These are phyloP conservation scores for Ctenomys sociabilis DNA, from an alignment of 2,113 vertebrate species.

Conservation along the genomic window DNA sequence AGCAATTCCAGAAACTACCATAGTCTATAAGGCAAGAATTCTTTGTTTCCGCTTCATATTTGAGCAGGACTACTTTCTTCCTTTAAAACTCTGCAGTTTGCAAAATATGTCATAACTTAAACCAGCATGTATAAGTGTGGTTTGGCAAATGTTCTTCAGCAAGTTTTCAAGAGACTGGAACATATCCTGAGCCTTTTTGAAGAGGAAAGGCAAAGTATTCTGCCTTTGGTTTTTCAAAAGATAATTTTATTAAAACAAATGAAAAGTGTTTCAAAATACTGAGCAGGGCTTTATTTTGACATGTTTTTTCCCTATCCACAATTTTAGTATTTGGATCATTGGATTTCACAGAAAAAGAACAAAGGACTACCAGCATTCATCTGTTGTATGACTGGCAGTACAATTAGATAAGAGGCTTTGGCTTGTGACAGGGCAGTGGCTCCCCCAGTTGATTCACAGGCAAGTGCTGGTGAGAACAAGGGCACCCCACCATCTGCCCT, in stretches of 20 bases:
- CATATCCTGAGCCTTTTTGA: constrained; percentile 56
- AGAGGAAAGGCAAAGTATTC: background rate
- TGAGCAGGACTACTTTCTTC: constrained; percentile 69
- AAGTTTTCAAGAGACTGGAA: constrained; percentile 56
- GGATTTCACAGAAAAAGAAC: constrained; percentile 53
- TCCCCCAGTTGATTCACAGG: too few species aligned
- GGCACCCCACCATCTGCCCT: too few species aligned
- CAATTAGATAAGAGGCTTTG: background rate
- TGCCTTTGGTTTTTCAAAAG: constrained; percentile 48
- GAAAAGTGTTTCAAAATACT: background rate
- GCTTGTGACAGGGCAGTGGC: too few species aligned
- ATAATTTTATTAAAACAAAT: constrained; percentile 62
- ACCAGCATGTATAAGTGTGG: constrained; percentile 63
- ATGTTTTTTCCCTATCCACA: background rate
- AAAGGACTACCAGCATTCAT: too few species aligned
- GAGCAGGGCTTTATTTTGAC: constrained; percentile 41
- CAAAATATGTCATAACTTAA: constrained; percentile 62
- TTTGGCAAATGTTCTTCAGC: constrained; percentile 51
- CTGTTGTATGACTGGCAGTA: background rate
- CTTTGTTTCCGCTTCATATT: constrained; percentile 50
- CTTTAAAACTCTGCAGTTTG: constrained; percentile 73
- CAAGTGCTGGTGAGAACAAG: too few species aligned
- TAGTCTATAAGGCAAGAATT: constrained; percentile 29
- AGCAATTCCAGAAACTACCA: constrained; percentile 53
- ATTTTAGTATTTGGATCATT: constrained; percentile 12